Evolutionary conservation across 2,113 vertebrate genomes (phyloP), one percentile per base, ranked within the genome.

Genomic region (Indicator indicator): DNA sequence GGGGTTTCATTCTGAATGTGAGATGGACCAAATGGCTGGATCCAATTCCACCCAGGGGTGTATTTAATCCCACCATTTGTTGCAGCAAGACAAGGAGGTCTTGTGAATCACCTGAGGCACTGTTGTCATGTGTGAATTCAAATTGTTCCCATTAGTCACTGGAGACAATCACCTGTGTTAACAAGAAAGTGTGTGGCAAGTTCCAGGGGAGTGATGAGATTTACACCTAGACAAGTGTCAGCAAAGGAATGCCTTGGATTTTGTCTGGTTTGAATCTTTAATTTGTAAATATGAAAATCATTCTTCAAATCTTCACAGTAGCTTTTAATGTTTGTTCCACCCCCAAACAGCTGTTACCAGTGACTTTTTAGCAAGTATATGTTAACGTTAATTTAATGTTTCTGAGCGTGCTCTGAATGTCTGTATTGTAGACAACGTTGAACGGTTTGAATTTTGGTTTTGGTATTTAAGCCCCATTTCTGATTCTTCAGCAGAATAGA

Each of bases 401-500:
- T 77, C 52, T 63, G 50, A 64, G 54, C 19, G 52, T 79, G 36
- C 60, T 91, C 73, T 90, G 46, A 42, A 48, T 63, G 33, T n/a
- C 69, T 60, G n/a, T 62, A 3, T 55, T 65, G 7, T 21, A 59
- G 48, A 52, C 28, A 30, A 11, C 14, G 8, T 42, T 65, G 54
- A 59, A 54, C 33, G 73, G 64, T 27, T 54, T 83, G 27, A 46
- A 46, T 72, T 54, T 69, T 1, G 0, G 0, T 73, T 94, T 90
- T 38, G 23, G 58, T 88, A 42, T 77, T 91, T 76, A 69, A 85
- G 62, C 36, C n/a, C 16, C 6, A 19, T 88, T 84, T 56, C 55
- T 69, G 71, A 74, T 86, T 88, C 58, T 82, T 84, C 83, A 87
- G 42, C 70, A 84, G 62, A 88, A 81, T 24, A 83, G 42, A 86